Evolutionary conservation across 2,113 vertebrate genomes (phyloP), one percentile per base, ranked within the genome.

Genomic region (Pollimyrus isidori): DNA sequence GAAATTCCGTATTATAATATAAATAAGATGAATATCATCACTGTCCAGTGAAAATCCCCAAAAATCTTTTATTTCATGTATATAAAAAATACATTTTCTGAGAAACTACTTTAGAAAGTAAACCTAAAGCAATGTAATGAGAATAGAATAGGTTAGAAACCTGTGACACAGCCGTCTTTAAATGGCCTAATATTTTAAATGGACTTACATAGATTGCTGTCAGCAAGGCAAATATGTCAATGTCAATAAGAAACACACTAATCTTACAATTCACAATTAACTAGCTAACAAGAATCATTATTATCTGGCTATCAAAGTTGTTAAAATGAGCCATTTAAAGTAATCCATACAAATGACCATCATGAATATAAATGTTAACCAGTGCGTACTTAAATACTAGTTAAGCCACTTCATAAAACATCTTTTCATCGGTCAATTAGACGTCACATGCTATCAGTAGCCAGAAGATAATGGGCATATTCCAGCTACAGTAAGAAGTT

Each of bases 1-100:
- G 96, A 97, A 98, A 97, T 97, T 97, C 97, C 98, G 98, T 97
- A 98, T 97, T 97, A 97, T 97, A 96, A 96, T 97, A 97, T 96
- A 97, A 96, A 95, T 95, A 97, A 98, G 97, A 99, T 98, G 96
- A 97, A 98, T 97, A 13, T 69, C 26, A 30, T 69, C 26, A 3
- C 9, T 30, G 62, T 69, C 62, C 3, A 3, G 52, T 56, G 53
- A 21, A 56, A 56, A 69, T 30, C 62, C 26, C 62, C 62, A 13
- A 69, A 69, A 69, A 69, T 69, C 62, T 26, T 11, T 65, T 30
- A 30, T 30, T 30, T 69, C 62, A 13, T 26, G 62, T 30, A 10
- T 9, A 69, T 69, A 30, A 65, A 65, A 65, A 65, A 69, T 69
- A 11, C 62, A 30, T 69, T 69, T 69, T 69, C 10, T 30, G n/a